These are phyloP conservation scores for Tamias sibiricus DNA, from an alignment of 2,113 vertebrate genomes.

Conservation along the genomic window DNA sequence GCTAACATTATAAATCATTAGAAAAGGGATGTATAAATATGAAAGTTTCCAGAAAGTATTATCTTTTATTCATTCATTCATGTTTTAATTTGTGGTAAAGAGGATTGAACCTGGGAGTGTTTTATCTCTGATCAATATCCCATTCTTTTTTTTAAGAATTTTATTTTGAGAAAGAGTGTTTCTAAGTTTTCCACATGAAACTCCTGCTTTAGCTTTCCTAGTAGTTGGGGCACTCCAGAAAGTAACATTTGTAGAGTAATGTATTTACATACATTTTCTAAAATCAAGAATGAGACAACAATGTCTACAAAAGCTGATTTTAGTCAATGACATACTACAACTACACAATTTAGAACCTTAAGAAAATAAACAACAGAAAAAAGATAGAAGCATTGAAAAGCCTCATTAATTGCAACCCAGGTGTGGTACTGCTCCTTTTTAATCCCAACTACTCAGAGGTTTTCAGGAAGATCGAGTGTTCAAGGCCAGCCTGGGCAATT, in stretches of 20 bases:
- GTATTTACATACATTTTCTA: neutral
- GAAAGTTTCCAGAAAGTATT: neutral
- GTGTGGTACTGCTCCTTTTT: too few relatives aligned
- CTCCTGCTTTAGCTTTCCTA: too few relatives aligned
- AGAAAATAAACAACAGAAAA: neutral
- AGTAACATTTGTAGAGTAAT: neutral
- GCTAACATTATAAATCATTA: neutral
- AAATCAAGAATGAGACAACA: constrained; percentile 14
- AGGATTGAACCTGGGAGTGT: too few relatives aligned
- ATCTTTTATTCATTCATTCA: too few relatives aligned
- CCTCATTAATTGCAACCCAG: neutral
- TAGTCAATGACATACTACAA: neutral
- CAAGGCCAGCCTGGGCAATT: too few relatives aligned
- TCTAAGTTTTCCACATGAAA: too few relatives aligned
- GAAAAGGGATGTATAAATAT: neutral
- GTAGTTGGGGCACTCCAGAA: neutral
- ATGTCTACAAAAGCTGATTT: neutral
- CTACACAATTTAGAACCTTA: neutral
- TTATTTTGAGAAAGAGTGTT: too few relatives aligned
- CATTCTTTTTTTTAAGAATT: too few relatives aligned
- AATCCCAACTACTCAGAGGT: too few relatives aligned
- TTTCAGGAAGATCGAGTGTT: too few relatives aligned
- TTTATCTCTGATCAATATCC: too few relatives aligned
- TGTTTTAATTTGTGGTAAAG: too few relatives aligned
- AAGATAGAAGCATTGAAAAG: neutral